Evolutionary conservation across 2,797 vertebrate genomes (phyloP), one percentile per base, ranked within the genome.

Genomic region (Peromyscus aztecus): DNA sequence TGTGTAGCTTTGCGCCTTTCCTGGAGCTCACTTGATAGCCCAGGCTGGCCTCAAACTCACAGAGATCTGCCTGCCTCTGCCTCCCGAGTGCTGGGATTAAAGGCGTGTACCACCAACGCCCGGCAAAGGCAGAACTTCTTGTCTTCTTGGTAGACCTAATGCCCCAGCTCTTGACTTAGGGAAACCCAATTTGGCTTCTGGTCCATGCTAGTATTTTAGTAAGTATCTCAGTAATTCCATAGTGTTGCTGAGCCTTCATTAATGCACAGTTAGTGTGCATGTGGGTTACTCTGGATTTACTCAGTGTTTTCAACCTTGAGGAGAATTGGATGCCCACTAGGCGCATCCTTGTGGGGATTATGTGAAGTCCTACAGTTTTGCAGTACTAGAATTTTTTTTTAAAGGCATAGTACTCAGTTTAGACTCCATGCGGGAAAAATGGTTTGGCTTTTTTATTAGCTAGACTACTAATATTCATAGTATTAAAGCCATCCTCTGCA

Each of bases 151-250:
- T 19, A 91, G 40, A 49, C 16, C 27, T 17, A 43, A 34, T 37
- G 31, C 13, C 55, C 34, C 40, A 43, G 17, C 29, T 90, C 71
- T 85, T 46, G 43, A 69, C 49, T 96, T 57, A 75, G n/a, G 49
- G 91, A 89, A 87, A 21, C 10, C 75, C 43, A 14, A 43, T 67
- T 81, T 86, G 52, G 29, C 57, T 24, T 46, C 43, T 73, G 37
- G n/a, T 61, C 12, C 63, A 82, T 34, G 10, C 4, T 86, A 95
- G 19, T 87, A 61, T 89, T 90, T 89, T 67, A 94, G 73, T 40
- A 61, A n/a, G 24, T 27, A 61, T 17, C 24, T 76, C 43, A 49
- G 27, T 55, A 71, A 84, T 40, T 82, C 67, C 19, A 75, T 21
- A 13, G 34, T 77, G 34, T 67, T 65, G 65, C 6, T 59, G 49